phyloP scores from a whole-genome alignment of 1,140 invertebrate species.

The Aradophagus sp. region DNA sequence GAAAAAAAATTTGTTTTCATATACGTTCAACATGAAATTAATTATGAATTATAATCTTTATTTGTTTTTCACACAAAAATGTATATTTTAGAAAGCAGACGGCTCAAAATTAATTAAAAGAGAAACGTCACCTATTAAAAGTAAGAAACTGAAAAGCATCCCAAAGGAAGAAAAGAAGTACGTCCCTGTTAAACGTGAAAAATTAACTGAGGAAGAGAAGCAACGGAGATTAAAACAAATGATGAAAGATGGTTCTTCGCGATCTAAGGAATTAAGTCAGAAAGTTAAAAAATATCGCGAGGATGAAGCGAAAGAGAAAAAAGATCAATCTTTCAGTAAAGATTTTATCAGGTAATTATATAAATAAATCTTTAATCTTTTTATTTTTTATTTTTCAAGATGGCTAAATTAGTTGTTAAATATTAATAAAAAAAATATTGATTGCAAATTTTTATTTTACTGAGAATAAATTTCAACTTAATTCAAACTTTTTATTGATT shows the following conservation, averaged over 20 bases:
- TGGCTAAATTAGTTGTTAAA: not conserved
- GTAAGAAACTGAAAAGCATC: too few relatives aligned
- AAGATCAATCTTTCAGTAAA: conserved; percentile 71
- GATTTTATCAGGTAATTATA: conserved; percentile 76
- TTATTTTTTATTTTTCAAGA: too few relatives aligned
- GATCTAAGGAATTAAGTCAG: conserved; percentile 80
- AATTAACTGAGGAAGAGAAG: conserved; percentile 81
- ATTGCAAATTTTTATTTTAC: too few relatives aligned
- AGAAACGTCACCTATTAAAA: conserved; percentile 18
- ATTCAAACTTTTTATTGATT: too few relatives aligned
- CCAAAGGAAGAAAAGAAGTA: conserved; percentile 63
- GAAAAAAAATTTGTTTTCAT: too few relatives aligned
- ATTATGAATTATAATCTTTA: too few relatives aligned
- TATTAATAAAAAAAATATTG: too few relatives aligned
- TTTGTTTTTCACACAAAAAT: too few relatives aligned
- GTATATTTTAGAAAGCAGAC: conserved; percentile 64
- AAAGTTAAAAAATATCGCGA: conserved; percentile 80
- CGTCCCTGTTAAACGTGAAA: conserved; percentile 65
- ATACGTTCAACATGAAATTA: too few relatives aligned
- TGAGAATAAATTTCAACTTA: too few relatives aligned
- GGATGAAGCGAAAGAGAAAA: conserved; percentile 78
- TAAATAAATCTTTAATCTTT: too few relatives aligned
- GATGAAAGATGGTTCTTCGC: conserved; percentile 84
- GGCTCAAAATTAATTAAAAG: conserved; percentile 67
- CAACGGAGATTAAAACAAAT: conserved; percentile 85